These are phyloP conservation scores for Sinocyclocheilus rhinocerous DNA, from an alignment of 2,113 vertebrate species.

Conservation along the genomic window DNA sequence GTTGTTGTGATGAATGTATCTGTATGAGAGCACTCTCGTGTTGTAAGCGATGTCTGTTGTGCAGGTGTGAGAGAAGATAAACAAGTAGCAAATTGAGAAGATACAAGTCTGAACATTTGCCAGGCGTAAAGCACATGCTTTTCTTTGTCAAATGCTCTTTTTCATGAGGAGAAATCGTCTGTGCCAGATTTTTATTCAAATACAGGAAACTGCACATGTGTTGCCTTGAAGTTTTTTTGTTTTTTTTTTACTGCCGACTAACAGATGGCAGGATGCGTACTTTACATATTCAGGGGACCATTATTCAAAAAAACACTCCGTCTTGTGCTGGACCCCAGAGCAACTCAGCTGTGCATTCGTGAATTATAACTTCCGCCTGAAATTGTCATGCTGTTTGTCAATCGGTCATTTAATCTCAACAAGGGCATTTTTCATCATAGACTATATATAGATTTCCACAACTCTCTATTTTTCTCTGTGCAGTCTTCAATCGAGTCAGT, in stretches of 20 bases:
- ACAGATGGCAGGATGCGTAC: slow-evolving; percentile 51
- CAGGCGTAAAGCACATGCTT: neutral
- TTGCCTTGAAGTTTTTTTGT: slow-evolving; percentile 17
- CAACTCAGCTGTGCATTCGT: slow-evolving; percentile 27
- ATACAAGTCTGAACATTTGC: slow-evolving; percentile 26
- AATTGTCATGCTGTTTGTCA: slow-evolving; percentile 28
- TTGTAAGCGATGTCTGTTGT: slow-evolving; percentile 9
- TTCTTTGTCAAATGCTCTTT: slow-evolving; percentile 17
- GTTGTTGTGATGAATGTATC: slow-evolving; percentile 3
- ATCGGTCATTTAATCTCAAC: neutral
- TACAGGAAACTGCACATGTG: slow-evolving; percentile 26
- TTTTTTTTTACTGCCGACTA: slow-evolving; percentile 30
- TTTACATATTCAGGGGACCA: slow-evolving; percentile 25
- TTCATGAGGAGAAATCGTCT: slow-evolving; percentile 17
- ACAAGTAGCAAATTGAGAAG: slow-evolving; percentile 17
- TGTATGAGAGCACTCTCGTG: slow-evolving; percentile 2
- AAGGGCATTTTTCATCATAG: neutral
- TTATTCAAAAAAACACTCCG: slow-evolving; percentile 27
- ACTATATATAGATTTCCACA: neutral
- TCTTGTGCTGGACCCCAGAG: slow-evolving; percentile 22
- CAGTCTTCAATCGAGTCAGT: neutral
- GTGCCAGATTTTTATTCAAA: slow-evolving; percentile 41
- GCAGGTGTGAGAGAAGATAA: slow-evolving; percentile 45
- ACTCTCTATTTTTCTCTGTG: neutral
- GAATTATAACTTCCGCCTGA: slow-evolving; percentile 16